These are phyloP conservation scores for Hippoglossus hippoglossus DNA, from an alignment of 2,797 vertebrate genomes.

Conservation along the genomic window DNA sequence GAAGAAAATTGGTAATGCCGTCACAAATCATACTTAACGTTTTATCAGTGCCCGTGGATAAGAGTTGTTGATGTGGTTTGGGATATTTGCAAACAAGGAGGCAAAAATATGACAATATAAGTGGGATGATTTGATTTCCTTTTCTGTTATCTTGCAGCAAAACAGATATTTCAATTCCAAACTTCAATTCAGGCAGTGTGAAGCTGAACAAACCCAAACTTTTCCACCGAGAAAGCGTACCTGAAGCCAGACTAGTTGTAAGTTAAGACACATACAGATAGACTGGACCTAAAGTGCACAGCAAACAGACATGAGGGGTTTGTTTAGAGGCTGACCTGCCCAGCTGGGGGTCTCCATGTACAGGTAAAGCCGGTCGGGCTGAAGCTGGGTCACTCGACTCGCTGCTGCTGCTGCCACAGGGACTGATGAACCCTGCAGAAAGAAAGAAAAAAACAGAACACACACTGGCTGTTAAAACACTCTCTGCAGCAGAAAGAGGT, in stretches of 20 bases:
- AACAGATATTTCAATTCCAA: not conserved
- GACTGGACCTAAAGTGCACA: not conserved
- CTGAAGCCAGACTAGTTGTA: not conserved
- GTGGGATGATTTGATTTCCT: not conserved
- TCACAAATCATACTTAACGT: not conserved
- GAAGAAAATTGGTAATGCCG: not conserved
- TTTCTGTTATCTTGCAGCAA: not conserved
- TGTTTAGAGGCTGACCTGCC: slow-evolving; percentile 77
- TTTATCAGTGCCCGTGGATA: too few relatives aligned
- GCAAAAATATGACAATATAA: not conserved
- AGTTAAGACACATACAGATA: not conserved
- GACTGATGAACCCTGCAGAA: slow-evolving; percentile 60
- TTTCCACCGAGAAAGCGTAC: too few relatives aligned
- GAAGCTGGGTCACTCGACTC: slow-evolving; percentile 72
- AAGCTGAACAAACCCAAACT: not conserved
- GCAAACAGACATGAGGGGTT: not conserved
- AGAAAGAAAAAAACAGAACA: not conserved
- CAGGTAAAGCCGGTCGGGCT: slow-evolving; percentile 75
- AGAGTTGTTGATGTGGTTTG: not conserved
- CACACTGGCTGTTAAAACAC: not conserved
- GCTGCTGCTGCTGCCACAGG: slow-evolving; percentile 71
- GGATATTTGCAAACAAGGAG: not conserved
- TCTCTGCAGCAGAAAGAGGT: not conserved
- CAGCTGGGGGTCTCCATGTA: slow-evolving; percentile 88
- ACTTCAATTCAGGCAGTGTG: not conserved